Conservation (phyloP, 2,113 vertebrate genomes). For the Percina caprodes region DNA sequence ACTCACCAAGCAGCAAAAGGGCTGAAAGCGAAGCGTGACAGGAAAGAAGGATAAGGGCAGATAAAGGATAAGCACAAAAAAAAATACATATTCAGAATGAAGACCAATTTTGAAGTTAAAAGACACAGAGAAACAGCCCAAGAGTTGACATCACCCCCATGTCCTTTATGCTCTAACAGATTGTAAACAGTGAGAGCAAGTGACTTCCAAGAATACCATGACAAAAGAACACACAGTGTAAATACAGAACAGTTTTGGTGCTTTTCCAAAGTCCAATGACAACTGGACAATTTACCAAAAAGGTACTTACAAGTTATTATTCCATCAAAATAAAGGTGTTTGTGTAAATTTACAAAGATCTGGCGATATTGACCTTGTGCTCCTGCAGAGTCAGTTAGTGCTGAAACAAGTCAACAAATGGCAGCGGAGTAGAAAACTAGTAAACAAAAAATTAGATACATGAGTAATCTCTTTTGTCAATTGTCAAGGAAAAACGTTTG, state of each 20-base stretch:
- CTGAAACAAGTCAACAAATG: neutral
- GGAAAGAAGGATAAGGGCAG: conserved; percentile 57
- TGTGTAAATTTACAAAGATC: neutral
- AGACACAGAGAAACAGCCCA: conserved; percentile 24
- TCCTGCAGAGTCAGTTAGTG: neutral
- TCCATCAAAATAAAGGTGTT: neutral
- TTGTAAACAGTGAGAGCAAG: conserved; percentile 35
- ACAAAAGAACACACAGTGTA: neutral
- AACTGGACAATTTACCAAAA: neutral
- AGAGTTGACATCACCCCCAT: conserved; percentile 13
- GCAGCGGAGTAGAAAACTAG: neutral
- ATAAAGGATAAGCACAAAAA: conserved; percentile 47
- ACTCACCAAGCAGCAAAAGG: conserved; percentile 90
- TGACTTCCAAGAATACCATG: neutral
- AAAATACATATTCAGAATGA: conserved; percentile 41
- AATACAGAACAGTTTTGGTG: conserved; percentile 28
- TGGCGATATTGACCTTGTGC: no score
- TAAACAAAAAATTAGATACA: neutral
- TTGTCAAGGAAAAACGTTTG: neutral
- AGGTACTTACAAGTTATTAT: neutral
- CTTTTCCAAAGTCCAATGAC: conserved; percentile 11
- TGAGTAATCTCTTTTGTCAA: neutral
- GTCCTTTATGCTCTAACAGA: conserved; percentile 13
- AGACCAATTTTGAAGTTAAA: neutral
- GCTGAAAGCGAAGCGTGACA: conserved; percentile 81